Evolutionary conservation across 2,797 vertebrate genomes (phyloP), one percentile per base, ranked within the genome.

Genomic region (Sebastes diaconus): DNA sequence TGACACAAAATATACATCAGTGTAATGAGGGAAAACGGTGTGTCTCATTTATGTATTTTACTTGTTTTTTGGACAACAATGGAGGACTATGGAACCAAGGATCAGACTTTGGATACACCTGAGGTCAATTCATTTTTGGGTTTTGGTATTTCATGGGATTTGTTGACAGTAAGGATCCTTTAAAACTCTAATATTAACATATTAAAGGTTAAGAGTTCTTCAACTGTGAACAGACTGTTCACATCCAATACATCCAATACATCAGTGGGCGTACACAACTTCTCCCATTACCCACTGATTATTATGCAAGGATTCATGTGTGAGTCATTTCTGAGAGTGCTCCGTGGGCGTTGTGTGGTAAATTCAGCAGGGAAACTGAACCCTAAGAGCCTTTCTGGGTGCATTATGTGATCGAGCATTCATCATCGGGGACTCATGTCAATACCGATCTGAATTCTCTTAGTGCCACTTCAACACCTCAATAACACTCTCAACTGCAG

Each of bases 381-480:
- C 73, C 75, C 66, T 42, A 68, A 85, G 75, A 87, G 87, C 81
- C 70, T 79, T 71, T 90, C 80, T 81, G 85, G 77, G 60, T 81
- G 78, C 83, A 90, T 79, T 85, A 88, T 81, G 87, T 66, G 81
- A 69, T 54, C 6, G 27, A 79, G 71, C 70, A 50, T 86, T 87
- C 84, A 77, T 75, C 74, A 59, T 65, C 6, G 54, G 60, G 59
- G 55, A 64, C 73, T 77, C 34, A 0, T 79, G 83, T 88, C 82
- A 89, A 61, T 73, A 75, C 78, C 32, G 50, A 81, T 79, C 57
- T 25, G 67, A 46, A 39, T 85, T 73, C 66, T 55, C 73, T 79
- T 34, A 87, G 88, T 80, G 79, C 84, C 80, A 87, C 88, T 91
- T 87, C 39, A 74, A 64, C 86, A 81, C 85, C 79, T 78, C 80